Conservation (phyloP, 2,888 invertebrate species). For the Chrysomela aeneicollis region DNA sequence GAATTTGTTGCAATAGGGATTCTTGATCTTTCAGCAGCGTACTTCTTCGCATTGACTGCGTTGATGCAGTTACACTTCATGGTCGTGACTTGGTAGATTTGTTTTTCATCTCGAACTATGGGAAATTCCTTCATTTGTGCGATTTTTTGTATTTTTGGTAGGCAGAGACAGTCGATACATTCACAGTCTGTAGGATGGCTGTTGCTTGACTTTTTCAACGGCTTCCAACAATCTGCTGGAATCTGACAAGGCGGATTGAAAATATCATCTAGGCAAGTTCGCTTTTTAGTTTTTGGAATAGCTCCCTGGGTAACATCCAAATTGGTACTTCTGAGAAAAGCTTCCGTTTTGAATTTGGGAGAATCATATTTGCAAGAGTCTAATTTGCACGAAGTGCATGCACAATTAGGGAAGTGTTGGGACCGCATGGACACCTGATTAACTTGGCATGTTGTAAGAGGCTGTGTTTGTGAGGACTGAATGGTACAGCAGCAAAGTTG, state of each 20-base stretch:
- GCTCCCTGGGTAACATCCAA: conserved; percentile 8
- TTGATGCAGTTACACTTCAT: conserved; percentile 41
- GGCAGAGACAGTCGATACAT: conserved; percentile 45
- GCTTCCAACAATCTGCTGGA: not conserved
- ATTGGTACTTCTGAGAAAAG: conserved; percentile 13
- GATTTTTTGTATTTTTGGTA: conserved; percentile 42
- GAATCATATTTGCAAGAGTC: not conserved
- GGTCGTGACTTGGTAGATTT: conserved; percentile 44
- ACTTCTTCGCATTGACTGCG: conserved; percentile 37
- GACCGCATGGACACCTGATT: not conserved
- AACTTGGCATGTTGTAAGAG: not conserved
- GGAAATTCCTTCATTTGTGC: conserved; percentile 42
- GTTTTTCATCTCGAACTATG: conserved; percentile 41
- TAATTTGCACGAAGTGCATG: not conserved
- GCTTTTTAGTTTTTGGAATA: conserved; percentile 10
- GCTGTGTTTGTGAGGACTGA: not conserved
- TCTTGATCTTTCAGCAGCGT: conserved; percentile 33
- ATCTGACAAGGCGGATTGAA: conserved; percentile 10
- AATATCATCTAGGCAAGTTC: conserved; percentile 28
- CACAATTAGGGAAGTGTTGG: not conserved
- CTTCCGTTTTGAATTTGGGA: conserved; percentile 6
- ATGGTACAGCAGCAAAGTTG: conserved; percentile 26
- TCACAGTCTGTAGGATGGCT: conserved; percentile 42
- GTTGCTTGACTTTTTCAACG: not conserved
- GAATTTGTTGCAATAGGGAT: conserved; percentile 42